Evolutionary conservation across 2,797 vertebrate genomes (phyloP).

Genomic region (Antennarius maculatus): DNA sequence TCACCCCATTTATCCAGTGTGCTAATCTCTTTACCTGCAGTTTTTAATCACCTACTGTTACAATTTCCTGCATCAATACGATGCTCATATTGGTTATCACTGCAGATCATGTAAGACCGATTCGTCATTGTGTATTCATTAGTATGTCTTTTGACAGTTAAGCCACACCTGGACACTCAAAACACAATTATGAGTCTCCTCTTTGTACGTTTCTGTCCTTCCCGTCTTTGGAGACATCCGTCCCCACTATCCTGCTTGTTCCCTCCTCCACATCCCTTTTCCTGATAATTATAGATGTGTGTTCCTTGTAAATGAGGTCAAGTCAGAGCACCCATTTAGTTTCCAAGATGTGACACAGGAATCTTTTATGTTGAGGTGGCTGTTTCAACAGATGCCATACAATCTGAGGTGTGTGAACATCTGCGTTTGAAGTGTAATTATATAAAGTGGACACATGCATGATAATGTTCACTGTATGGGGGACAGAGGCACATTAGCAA

Average conservation of each 20-base stretch:
- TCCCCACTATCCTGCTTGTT: conserved; percentile 57
- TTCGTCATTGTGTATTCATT: too few relatives aligned
- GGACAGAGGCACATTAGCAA: conserved; percentile 24
- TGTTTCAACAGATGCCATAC: conserved; percentile 49
- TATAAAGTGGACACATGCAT: conserved; percentile 12
- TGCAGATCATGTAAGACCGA: not conserved
- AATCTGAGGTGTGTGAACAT: conserved; percentile 14
- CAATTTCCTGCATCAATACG: too few relatives aligned
- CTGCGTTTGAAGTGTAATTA: conserved; percentile 20
- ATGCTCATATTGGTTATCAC: too few relatives aligned
- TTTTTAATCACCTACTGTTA: too few relatives aligned
- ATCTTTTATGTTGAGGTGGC: conserved; percentile 62
- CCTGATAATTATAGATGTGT: conserved; percentile 78
- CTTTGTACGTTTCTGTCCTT: conserved; percentile 69
- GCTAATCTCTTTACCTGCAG: too few relatives aligned
- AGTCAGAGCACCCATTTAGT: conserved; percentile 68
- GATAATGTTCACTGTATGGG: conserved; percentile 5
- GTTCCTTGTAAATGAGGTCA: conserved; percentile 77
- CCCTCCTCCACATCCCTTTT: conserved; percentile 57
- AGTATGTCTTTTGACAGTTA: not conserved
- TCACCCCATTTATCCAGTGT: too few relatives aligned
- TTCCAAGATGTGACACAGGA: conserved; percentile 53
- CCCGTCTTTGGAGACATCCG: conserved; percentile 68
- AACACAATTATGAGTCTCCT: conserved; percentile 61
- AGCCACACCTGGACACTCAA: conserved; percentile 37